phyloP scores from a whole-genome alignment of 92 coral and sea anemone species.

The Bergia sp. region DNA sequence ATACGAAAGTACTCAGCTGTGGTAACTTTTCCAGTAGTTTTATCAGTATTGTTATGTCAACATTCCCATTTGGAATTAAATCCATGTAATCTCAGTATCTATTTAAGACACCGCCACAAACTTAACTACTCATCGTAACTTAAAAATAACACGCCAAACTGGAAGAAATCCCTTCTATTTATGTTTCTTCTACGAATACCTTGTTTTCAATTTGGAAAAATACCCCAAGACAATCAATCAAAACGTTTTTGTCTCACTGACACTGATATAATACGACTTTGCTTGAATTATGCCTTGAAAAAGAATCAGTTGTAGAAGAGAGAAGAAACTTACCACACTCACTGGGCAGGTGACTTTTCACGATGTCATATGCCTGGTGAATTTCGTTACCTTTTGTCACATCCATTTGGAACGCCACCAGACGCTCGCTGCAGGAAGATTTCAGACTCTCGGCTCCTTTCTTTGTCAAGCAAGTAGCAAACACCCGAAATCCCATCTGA shows the following conservation, averaged over 20 bases:
- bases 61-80: neutral
- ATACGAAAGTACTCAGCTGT: neutral
- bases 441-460: neutral
- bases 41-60: neutral
- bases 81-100: neutral
- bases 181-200: too few species aligned
- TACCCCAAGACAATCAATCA: neutral
- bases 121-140: too few species aligned
- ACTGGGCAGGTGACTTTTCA: neutral
- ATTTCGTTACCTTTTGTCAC: neutral
- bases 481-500: slow-evolving; percentile 17
- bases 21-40: neutral
- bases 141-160: neutral
- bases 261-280: neutral
- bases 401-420: neutral
- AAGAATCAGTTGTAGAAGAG: neutral
- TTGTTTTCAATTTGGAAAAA: neutral
- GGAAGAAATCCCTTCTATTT: too few species aligned
- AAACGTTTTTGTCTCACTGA: too few species aligned
- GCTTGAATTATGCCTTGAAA: neutral
- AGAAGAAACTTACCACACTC: neutral
- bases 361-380: neutral
- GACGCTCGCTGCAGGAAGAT: neutral
- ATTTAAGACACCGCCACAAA: neutral
- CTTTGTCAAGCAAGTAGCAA: slow-evolving; percentile 27